Conservation (phyloP, 2,888 invertebrate species). For the Antheraea assamensis region DNA sequence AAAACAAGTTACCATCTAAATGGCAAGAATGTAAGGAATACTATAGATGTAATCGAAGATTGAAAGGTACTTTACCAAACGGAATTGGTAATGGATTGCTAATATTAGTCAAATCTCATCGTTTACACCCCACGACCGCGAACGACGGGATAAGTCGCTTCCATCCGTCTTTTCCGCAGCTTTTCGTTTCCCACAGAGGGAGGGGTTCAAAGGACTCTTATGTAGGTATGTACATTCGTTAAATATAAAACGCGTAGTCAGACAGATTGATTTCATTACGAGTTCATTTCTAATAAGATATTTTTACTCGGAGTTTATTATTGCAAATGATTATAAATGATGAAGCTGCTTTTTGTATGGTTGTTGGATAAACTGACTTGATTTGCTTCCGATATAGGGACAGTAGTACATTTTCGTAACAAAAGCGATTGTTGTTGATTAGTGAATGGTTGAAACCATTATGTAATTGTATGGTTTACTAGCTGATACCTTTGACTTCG, state of each 20-base stretch:
- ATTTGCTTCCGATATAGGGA: background rate
- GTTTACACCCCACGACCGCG: constrained; percentile 55
- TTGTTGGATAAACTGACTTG: background rate
- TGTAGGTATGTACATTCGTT: constrained; percentile 46
- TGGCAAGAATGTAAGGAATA: background rate
- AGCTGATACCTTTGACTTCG: too few species aligned
- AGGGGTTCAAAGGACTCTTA: constrained; percentile 38
- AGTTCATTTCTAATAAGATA: constrained; percentile 26
- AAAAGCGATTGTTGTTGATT: background rate
- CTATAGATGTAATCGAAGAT: constrained; percentile 24
- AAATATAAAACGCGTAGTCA: constrained; percentile 42
- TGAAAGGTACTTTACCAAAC: constrained; percentile 41
- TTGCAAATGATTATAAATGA: background rate
- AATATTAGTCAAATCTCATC: constrained; percentile 79
- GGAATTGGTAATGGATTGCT: constrained; percentile 74
- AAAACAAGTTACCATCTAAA: background rate
- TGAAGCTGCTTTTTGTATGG: background rate
- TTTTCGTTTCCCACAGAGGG: constrained; percentile 52
- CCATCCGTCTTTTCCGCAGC: constrained; percentile 74
- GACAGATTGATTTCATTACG: constrained; percentile 38
- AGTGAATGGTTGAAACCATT: background rate
- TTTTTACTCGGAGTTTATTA: constrained; percentile 36
- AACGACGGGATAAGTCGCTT: constrained; percentile 58
- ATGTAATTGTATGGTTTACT: background rate
- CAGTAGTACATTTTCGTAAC: background rate